phyloP scores from a whole-genome alignment of 2,888 invertebrate species.

The Drymonia ruficornis region DNA sequence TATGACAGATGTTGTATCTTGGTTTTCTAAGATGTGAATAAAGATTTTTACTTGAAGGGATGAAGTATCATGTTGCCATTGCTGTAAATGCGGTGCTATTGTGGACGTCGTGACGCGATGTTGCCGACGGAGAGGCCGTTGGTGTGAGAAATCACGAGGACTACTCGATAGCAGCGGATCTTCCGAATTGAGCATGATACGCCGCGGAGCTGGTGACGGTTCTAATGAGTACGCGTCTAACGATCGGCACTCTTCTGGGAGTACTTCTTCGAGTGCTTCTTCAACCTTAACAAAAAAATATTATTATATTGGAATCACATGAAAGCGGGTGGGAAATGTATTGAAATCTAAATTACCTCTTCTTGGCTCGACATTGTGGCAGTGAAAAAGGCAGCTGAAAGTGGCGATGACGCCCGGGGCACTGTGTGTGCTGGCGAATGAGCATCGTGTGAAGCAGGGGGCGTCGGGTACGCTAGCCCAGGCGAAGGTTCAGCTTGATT shows the following conservation, averaged over 20 bases:
- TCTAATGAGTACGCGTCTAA: constrained; percentile 86
- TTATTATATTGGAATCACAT: constrained; percentile 13
- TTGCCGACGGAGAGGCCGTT: constrained; percentile 64
- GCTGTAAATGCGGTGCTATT: constrained; percentile 58
- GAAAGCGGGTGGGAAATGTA: constrained; percentile 1
- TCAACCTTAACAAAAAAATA: constrained; percentile 83
- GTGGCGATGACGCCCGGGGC: constrained; percentile 91
- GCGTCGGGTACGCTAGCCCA: constrained; percentile 92
- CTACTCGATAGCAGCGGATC: constrained; percentile 93
- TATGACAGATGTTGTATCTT: no score
- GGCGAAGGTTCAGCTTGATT: constrained; percentile 85
- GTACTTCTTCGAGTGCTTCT: constrained; percentile 92
- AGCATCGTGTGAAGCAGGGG: constrained; percentile 94
- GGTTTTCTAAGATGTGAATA: neutral
- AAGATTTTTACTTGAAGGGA: constrained; percentile 66
- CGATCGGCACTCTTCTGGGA: constrained; percentile 90
- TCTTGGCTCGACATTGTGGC: constrained; percentile 94
- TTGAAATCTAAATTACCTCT: constrained; percentile 72
- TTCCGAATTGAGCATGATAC: constrained; percentile 95
- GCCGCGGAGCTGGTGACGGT: constrained; percentile 88
- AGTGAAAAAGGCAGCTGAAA: constrained; percentile 93
- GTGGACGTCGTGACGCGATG: constrained; percentile 56
- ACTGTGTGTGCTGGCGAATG: constrained; percentile 86
- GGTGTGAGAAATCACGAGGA: constrained; percentile 90
- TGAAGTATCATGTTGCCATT: constrained; percentile 71